phyloP scores from a whole-genome alignment of 2,888 invertebrate genomes.

The Nephrotoma guestfalica region DNA sequence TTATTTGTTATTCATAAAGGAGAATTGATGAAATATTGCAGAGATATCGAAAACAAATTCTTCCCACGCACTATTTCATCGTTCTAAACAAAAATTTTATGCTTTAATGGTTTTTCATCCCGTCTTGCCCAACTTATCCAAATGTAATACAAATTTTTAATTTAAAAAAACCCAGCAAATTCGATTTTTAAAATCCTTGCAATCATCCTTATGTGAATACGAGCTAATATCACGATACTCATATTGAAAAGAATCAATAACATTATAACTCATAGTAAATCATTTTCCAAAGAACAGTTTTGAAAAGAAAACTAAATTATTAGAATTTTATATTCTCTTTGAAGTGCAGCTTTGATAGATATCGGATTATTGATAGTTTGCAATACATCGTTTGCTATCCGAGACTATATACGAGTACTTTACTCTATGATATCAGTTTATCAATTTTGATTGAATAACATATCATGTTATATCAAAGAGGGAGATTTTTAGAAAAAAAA shows the following conservation, averaged over 20 bases:
- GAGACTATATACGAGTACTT: background rate
- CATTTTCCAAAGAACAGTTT: background rate
- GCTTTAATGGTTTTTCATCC: too few species aligned
- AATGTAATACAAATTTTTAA: too few species aligned
- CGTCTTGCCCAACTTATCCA: too few species aligned
- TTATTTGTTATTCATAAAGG: too few species aligned
- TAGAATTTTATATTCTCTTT: background rate
- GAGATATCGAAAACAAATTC: too few species aligned
- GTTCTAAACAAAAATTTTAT: too few species aligned
- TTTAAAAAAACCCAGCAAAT: too few species aligned
- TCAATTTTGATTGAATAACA: background rate
- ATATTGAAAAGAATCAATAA: background rate
- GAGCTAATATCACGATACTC: too few species aligned
- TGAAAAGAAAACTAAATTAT: background rate
- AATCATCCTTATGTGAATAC: too few species aligned
- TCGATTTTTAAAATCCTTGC: too few species aligned
- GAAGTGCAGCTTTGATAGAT: background rate
- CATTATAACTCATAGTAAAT: background rate
- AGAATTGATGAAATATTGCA: too few species aligned
- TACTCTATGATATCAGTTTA: background rate
- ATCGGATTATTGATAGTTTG: background rate
- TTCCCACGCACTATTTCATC: too few species aligned
- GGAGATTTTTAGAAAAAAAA: background rate
- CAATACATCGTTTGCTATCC: background rate
- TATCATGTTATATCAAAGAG: background rate